A percentile compares a stretch with the other conserved stretches of the same genome.
These are phyloP conservation scores for Perca fluviatilis DNA, from an alignment of 2,113 vertebrate genomes.

Conservation along the genomic window DNA sequence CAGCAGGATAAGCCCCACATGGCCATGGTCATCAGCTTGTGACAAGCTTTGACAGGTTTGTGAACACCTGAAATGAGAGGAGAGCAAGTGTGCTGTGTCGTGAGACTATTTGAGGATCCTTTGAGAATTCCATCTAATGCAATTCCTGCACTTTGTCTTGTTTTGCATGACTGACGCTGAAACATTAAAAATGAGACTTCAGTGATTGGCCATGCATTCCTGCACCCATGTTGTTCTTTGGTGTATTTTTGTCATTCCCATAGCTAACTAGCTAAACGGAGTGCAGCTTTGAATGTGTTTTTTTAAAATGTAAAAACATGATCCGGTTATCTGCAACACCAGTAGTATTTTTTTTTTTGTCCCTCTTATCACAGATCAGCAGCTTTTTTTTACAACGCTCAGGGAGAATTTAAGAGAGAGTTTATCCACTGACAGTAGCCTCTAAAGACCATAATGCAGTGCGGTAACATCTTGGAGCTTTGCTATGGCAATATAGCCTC, in stretches of 20 bases:
- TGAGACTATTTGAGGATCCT: conserved; percentile 22
- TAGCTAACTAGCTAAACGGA: not conserved
- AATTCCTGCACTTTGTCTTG: not conserved
- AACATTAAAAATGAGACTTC: not conserved
- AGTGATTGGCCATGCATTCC: not conserved
- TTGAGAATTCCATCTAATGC: not conserved
- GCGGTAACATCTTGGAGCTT: not conserved
- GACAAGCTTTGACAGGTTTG: conserved; percentile 48
- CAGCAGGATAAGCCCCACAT: conserved; percentile 41
- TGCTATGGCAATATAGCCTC: not conserved
- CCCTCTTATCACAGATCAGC: conserved; percentile 32
- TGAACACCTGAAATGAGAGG: conserved; percentile 52
- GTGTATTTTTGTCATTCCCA: conserved; percentile 1
- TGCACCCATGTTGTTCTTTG: not conserved
- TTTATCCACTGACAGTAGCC: not conserved
- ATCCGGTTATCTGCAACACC: not conserved
- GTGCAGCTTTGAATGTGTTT: not conserved
- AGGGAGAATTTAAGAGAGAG: not conserved
- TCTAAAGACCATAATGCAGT: conserved; percentile 32
- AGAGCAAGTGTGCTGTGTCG: not conserved
- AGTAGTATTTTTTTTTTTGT: not conserved
- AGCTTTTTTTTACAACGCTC: conserved; percentile 3
- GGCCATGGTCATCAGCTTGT: conserved; percentile 50
- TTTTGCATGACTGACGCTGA: not conserved
- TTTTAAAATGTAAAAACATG: not conserved